phyloP scores from a whole-genome alignment of 2,797 vertebrate species.

The Crenichthys baileyi region DNA sequence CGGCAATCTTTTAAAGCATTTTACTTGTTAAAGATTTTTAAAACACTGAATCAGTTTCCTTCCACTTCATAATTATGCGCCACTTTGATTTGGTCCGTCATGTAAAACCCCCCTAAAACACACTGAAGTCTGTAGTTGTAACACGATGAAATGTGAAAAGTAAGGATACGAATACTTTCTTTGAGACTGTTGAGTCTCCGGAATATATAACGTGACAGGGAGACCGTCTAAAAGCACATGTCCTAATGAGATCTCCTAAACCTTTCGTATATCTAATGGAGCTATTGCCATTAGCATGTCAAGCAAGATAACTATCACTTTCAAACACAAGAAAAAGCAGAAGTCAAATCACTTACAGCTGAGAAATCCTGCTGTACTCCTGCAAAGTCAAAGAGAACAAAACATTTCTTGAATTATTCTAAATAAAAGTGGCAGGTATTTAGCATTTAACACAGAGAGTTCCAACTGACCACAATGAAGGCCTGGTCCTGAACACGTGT shows the following conservation, averaged over 20 bases:
- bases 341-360: conserved; percentile 71
- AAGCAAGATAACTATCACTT: neutral
- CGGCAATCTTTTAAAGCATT: no score
- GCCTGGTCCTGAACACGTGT: conserved; percentile 75
- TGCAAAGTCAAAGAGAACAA: conserved; percentile 50
- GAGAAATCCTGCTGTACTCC: conserved; percentile 78
- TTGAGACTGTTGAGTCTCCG: no score
- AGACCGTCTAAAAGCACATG: neutral
- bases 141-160: neutral
- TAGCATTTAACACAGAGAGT: neutral
- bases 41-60: no score
- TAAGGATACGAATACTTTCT: no score
- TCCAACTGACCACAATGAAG: conserved; percentile 76
- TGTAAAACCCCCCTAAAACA: neutral
- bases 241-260: neutral
- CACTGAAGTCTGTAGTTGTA: neutral
- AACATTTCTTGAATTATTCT: neutral
- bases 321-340: neutral
- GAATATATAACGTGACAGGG: no score
- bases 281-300: neutral
- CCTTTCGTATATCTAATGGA: neutral
- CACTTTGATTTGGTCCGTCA: no score
- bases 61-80: no score
- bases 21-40: no score
- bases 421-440: neutral